Base-by-base conservation (phyloP, 1,140 invertebrate species). In the Pseudomyrmex flavicornis region DNA sequence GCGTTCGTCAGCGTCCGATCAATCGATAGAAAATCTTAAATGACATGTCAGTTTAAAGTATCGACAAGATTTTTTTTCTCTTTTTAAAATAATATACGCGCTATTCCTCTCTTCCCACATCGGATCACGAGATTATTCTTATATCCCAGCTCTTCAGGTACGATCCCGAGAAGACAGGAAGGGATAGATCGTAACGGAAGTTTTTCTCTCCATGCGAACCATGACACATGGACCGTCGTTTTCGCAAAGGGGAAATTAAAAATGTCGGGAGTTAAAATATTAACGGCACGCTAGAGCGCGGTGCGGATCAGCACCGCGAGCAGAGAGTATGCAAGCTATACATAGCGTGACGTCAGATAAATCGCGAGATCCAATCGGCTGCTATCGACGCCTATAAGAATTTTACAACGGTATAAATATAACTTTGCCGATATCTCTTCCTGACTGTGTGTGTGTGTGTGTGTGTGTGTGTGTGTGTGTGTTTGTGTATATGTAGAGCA, bases 381-480 rank as follows among this genome's bases (percentile, higher is more conserved):
- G 69, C 68, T 66, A 70, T 63, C 76, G 58, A 62, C 54, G 75
- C 65, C 76, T 63, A 84, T 80, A 80, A 80, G 83, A 84, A 80
- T 84, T 80, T 84, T 72, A 80, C 76, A 80, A 54, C 76, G 59
- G 15, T 48, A 56, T 72, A 84, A 80, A 84, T 80, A 84, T 80
- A 84, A 26, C 48, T 46, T 48, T 13, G 15, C 35, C 59, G 56
- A 59, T 80, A 80, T 70, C 22, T 56, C 26, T 70, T 10, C 5
- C 61, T 62, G 12, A 61, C 68, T 82, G n/a, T n/a, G n/a, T n/a
- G n/a, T n/a, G n/a, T n/a, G 4, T 35, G 4, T 35, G 7, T 35
- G 4, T 35, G 0, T 46, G 35, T 7, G 35, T 35, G 4, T 35
- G 35, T 35, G 5, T 26, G 22, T 2, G 22, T 13, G 8, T 22